These are phyloP conservation scores for Carettochelys insculpta DNA, from an alignment of 2,113 vertebrate genomes.

Conservation along the genomic window DNA sequence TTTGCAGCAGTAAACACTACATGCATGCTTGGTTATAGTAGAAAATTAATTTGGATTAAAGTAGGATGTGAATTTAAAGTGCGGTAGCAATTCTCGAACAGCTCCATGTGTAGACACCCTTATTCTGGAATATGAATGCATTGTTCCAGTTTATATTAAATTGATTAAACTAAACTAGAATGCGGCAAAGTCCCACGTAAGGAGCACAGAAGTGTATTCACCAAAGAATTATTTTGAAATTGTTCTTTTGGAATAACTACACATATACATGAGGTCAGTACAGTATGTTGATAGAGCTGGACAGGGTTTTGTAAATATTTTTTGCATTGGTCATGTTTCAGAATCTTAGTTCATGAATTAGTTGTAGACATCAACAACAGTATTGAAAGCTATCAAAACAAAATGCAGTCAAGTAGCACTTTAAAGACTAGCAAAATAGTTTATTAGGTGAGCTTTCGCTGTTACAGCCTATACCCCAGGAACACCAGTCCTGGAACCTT, in stretches of 20 bases:
- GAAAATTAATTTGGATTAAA: background rate
- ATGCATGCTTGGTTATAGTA: background rate
- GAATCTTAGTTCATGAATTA: constrained; percentile 71
- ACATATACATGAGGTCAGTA: constrained; percentile 32
- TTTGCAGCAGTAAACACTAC: background rate
- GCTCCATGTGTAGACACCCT: background rate
- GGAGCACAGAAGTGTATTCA: background rate
- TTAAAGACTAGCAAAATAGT: too few relatives aligned
- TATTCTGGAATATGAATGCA: background rate
- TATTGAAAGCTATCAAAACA: constrained; percentile 56
- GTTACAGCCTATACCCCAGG: too few relatives aligned
- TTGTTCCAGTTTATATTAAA: background rate
- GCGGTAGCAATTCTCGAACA: background rate
- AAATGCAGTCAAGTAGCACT: too few relatives aligned
- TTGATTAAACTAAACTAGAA: background rate
- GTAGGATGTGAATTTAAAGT: background rate
- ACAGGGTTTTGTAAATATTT: constrained; percentile 60
- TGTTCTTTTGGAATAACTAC: background rate
- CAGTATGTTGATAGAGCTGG: background rate
- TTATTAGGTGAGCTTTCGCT: too few relatives aligned
- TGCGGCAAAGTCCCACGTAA: background rate
- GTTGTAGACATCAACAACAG: constrained; percentile 75
- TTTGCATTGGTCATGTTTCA: constrained; percentile 72
- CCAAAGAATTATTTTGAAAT: background rate
- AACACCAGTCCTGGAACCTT: too few relatives aligned